phyloP scores from a whole-genome alignment of 1,140 invertebrate genomes.

The Brachionus asplanchnoidis region DNA sequence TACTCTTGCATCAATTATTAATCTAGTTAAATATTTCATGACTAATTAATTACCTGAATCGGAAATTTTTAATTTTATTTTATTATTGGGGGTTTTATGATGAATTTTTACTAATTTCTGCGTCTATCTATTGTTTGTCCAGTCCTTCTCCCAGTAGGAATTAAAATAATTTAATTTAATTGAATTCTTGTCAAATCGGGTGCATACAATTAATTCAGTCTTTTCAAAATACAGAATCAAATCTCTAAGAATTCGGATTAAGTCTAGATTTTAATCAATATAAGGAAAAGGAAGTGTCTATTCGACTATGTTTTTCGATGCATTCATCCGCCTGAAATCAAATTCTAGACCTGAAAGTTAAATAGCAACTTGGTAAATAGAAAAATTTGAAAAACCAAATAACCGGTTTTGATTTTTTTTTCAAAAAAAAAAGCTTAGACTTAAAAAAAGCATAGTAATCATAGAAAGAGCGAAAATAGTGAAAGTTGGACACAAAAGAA shows the following conservation, averaged over 20 bases:
- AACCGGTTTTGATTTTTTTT: conserved; percentile 6
- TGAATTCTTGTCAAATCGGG: background rate
- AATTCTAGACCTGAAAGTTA: background rate
- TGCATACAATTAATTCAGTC: background rate
- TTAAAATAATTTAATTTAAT: background rate
- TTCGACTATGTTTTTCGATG: background rate
- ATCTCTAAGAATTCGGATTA: background rate
- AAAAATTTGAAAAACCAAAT: background rate
- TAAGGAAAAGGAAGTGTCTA: background rate
- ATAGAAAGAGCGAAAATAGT: background rate
- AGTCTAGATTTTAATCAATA: background rate
- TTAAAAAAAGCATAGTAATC: background rate
- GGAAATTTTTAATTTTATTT: background rate
- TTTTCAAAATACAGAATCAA: background rate
- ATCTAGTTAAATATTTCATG: background rate
- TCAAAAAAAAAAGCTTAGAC: background rate
- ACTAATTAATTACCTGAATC: background rate
- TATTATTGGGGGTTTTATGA: background rate
- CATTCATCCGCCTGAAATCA: background rate
- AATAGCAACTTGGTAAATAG: background rate
- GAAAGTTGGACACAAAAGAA: background rate
- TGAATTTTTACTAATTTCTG: background rate
- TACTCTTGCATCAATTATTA: background rate
- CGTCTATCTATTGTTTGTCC: background rate
- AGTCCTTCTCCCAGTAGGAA: background rate